Evolutionary conservation across 2,797 vertebrate genomes (phyloP).

Genomic region (Sebastes vulpes): DNA sequence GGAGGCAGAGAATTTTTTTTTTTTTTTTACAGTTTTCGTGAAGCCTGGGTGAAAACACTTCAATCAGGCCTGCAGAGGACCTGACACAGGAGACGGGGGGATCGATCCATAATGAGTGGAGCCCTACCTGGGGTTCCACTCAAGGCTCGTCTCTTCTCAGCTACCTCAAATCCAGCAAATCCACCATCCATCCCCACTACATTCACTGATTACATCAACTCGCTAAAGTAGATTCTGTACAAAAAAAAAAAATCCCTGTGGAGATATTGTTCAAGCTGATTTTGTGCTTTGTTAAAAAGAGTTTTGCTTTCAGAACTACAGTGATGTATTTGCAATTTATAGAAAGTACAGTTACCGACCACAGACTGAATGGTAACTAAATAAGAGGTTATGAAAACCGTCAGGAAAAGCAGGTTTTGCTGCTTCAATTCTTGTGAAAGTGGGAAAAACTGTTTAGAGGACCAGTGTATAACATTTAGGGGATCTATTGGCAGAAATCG

Average conservation of each 20-base stretch:
- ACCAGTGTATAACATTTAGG: too few relatives aligned
- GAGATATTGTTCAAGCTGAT: constrained; percentile 33
- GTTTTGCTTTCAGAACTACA: constrained; percentile 11
- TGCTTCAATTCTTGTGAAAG: constrained; percentile 7
- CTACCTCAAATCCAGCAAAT: constrained; percentile 70
- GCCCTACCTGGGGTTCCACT: constrained; percentile 81
- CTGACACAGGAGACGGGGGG: constrained; percentile 78
- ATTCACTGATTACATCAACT: constrained; percentile 61
- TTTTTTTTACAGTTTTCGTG: constrained; percentile 63
- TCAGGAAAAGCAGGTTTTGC: background rate
- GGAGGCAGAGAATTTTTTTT: constrained; percentile 74
- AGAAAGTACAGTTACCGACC: background rate
- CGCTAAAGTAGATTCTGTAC: constrained; percentile 44
- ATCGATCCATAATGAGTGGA: constrained; percentile 83
- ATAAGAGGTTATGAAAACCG: background rate
- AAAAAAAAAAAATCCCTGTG: background rate
- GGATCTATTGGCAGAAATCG: too few relatives aligned
- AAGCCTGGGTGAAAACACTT: constrained; percentile 85
- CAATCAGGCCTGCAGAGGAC: constrained; percentile 80
- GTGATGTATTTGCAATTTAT: background rate
- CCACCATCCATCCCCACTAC: constrained; percentile 42
- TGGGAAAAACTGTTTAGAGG: background rate
- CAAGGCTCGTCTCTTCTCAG: constrained; percentile 48
- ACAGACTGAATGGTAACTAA: background rate
- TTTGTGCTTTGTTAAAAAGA: constrained; percentile 14